Conservation (phyloP, 2,113 vertebrate species). For the Heterocephalus glaber region DNA sequence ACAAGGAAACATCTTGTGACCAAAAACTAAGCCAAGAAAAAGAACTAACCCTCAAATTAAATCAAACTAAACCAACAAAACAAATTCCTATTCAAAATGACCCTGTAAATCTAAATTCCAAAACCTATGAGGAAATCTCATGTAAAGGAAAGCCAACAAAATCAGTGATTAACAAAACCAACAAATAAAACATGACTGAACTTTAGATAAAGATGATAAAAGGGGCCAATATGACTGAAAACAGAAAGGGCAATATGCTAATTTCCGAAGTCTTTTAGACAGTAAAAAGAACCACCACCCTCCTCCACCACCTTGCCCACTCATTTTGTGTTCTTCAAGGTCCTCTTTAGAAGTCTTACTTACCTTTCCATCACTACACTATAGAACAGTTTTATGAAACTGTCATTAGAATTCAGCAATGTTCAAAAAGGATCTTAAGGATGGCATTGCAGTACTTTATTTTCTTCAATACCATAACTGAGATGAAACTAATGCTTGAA, state of each 20-base stretch:
- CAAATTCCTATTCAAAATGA: not conserved
- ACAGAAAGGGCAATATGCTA: not conserved
- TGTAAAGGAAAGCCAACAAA: not conserved
- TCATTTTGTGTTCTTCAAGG: too few species aligned
- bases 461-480: not conserved
- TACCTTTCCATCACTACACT: not conserved
- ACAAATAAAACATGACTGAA: not conserved
- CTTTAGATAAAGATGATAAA: not conserved
- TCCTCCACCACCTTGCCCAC: accelerated
- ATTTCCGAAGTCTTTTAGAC: not conserved
- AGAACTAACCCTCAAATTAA: not conserved
- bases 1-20: not conserved
- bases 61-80: not conserved
- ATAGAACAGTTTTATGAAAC: not conserved
- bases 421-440: not conserved
- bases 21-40: not conserved
- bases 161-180: not conserved
- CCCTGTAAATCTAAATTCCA: not conserved
- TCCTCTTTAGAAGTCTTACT: not conserved
- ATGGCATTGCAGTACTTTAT: not conserved
- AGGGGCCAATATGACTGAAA: not conserved
- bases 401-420: not conserved
- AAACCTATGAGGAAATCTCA: not conserved
- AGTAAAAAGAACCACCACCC: not conserved
- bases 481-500: not conserved